Conservation (phyloP, 2,113 vertebrate species). For the Tretioscincus oriximinensis region DNA sequence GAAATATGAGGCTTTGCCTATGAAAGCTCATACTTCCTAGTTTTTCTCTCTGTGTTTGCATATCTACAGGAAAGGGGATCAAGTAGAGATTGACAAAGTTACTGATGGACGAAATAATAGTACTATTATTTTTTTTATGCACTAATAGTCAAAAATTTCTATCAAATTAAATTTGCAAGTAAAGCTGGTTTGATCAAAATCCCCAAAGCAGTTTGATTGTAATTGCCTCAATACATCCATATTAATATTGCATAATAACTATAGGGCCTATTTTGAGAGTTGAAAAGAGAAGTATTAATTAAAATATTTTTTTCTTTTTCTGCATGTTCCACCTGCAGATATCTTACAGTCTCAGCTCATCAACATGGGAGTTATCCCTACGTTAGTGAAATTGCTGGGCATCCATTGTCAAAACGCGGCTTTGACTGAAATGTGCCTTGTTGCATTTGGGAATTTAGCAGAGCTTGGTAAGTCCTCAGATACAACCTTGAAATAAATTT, state of each 20-base stretch:
- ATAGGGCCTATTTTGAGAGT: background rate
- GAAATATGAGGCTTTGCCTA: too few relatives aligned
- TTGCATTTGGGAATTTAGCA: constrained; percentile 97
- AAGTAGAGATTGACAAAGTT: too few relatives aligned
- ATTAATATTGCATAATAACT: background rate
- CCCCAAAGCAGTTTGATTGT: constrained; percentile 25
- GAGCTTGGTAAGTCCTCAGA: constrained; percentile 87
- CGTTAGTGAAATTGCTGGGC: constrained; percentile 91
- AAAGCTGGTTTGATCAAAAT: background rate
- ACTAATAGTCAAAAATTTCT: too few relatives aligned
- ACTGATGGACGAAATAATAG: too few relatives aligned
- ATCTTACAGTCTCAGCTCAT: constrained; percentile 96
- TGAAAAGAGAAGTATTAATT: background rate
- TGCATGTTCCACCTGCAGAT: constrained; percentile 74
- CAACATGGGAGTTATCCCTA: constrained; percentile 96
- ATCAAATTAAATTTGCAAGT: background rate
- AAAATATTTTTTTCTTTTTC: constrained; percentile 39
- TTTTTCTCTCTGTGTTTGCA: too few relatives aligned
- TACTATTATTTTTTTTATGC: too few relatives aligned
- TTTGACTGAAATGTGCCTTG: constrained; percentile 98
- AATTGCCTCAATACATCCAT: constrained; percentile 6
- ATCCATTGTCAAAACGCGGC: constrained; percentile 91
- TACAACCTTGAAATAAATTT: constrained; percentile 15
- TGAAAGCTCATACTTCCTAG: too few relatives aligned
- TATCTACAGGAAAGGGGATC: too few relatives aligned